Percentiles rank a stretch among this genome's conserved stretches.
phyloP scores from a whole-genome alignment of 1,140 invertebrate species.

The Cyphomyrmex costatus region DNA sequence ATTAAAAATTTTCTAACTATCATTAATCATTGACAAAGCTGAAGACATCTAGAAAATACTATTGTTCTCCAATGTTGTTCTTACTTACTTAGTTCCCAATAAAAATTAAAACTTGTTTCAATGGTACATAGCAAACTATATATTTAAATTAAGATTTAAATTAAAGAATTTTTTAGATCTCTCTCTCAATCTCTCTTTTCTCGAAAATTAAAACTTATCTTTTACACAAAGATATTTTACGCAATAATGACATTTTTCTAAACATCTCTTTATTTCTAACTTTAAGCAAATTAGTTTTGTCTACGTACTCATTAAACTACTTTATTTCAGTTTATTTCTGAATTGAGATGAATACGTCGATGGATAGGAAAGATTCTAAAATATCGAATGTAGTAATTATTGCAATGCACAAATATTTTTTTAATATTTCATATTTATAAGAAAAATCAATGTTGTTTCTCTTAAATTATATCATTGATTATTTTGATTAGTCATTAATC shows the following conservation, averaged over 20 bases:
- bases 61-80: neutral
- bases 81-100: neutral
- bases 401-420: neutral
- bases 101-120: neutral
- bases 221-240: neutral
- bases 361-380: too few species aligned
- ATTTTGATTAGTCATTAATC: neutral
- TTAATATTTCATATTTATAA: neutral
- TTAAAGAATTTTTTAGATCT: neutral
- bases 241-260: too few species aligned
- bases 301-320: too few species aligned
- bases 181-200: neutral
- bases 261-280: too few species aligned
- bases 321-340: too few species aligned
- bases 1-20: neutral
- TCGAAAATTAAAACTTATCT: neutral
- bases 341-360: too few species aligned
- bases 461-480: conserved; percentile 16
- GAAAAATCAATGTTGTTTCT: conserved; percentile 9
- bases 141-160: neutral
- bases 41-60: neutral
- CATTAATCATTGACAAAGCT: neutral
- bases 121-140: neutral
- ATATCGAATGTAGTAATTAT: too few species aligned
- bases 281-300: too few species aligned